These are phyloP conservation scores for Diaperis boleti DNA, from an alignment of 2,888 invertebrate genomes.

Conservation along the genomic window DNA sequence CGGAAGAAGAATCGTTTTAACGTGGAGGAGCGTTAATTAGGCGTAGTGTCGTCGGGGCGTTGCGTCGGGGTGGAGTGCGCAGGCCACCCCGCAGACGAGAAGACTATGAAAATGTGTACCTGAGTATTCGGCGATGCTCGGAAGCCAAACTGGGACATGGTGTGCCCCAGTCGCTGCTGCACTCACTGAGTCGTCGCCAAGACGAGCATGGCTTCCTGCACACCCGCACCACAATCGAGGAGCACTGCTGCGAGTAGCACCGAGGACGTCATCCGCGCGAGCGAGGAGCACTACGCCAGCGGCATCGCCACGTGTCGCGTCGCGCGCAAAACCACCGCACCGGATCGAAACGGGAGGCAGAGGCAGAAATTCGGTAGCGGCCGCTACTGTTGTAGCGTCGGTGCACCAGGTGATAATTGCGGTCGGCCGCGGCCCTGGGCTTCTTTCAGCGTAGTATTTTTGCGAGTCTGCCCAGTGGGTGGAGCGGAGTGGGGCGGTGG, in stretches of 20 bases:
- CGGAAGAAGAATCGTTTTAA: not conserved
- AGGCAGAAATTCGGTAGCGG: conserved; percentile 55
- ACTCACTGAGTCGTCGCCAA: conserved; percentile 65
- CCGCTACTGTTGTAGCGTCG: conserved; percentile 46
- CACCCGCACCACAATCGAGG: conserved; percentile 51
- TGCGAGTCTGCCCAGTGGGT: conserved; percentile 70
- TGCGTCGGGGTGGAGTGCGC: conserved; percentile 27
- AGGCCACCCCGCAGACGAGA: conserved; percentile 25
- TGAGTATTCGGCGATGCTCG: conserved; percentile 76
- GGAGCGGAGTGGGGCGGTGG: conserved; percentile 66
- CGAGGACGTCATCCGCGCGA: not conserved
- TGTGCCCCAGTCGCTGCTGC: conserved; percentile 68
- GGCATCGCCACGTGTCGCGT: conserved; percentile 48
- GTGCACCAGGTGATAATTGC: conserved; percentile 67
- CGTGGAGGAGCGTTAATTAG: not conserved
- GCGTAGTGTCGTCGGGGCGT: conserved; percentile 1
- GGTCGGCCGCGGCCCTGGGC: conserved; percentile 72
- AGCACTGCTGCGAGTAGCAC: conserved; percentile 24
- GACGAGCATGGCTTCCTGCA: conserved; percentile 63
- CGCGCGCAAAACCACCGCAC: not conserved
- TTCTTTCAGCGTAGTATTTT: conserved; percentile 67
- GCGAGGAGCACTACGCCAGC: not conserved
- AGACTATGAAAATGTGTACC: conserved; percentile 64
- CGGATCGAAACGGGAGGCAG: too few species aligned
- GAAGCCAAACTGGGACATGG: conserved; percentile 78